Evolutionary conservation across 2,113 vertebrate species (phyloP).

Genomic region (Varanus salvator): DNA sequence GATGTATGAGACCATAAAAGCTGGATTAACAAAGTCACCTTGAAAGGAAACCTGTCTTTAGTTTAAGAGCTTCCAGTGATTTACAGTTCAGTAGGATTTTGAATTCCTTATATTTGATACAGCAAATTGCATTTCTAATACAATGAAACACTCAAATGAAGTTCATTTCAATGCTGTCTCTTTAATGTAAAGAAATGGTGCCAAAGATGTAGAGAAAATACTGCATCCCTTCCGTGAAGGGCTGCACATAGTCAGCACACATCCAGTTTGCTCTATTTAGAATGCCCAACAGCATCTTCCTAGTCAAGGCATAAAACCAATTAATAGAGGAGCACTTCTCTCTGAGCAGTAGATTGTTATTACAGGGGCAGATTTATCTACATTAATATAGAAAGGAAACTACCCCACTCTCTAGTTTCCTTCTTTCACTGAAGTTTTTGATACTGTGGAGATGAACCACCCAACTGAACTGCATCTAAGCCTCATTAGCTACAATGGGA

Average conservation of each 20-base stretch:
- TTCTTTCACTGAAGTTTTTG: neutral
- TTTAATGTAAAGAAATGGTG: slow-evolving; percentile 40
- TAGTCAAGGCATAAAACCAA: neutral
- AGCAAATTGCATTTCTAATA: slow-evolving; percentile 61
- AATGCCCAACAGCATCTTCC: neutral
- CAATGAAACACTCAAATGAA: slow-evolving; percentile 46
- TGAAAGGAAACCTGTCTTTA: slow-evolving; percentile 78
- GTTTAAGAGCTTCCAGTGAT: slow-evolving; percentile 81
- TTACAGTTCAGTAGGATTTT: slow-evolving; percentile 72
- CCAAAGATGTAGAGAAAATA: neutral
- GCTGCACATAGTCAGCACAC: neutral
- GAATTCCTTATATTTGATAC: slow-evolving; percentile 80
- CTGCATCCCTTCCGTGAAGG: neutral
- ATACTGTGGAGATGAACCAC: neutral
- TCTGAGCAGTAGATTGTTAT: neutral
- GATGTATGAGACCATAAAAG: slow-evolving; percentile 87
- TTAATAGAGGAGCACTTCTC: neutral
- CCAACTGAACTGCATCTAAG: neutral
- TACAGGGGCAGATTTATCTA: neutral
- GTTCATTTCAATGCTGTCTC: slow-evolving; percentile 41
- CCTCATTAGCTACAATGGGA: neutral
- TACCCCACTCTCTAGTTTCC: neutral
- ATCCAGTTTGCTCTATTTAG: neutral
- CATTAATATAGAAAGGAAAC: neutral
- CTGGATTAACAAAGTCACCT: slow-evolving; percentile 88